phyloP scores from a whole-genome alignment of 2,113 vertebrate species.

The Cinclus mexicanus region DNA sequence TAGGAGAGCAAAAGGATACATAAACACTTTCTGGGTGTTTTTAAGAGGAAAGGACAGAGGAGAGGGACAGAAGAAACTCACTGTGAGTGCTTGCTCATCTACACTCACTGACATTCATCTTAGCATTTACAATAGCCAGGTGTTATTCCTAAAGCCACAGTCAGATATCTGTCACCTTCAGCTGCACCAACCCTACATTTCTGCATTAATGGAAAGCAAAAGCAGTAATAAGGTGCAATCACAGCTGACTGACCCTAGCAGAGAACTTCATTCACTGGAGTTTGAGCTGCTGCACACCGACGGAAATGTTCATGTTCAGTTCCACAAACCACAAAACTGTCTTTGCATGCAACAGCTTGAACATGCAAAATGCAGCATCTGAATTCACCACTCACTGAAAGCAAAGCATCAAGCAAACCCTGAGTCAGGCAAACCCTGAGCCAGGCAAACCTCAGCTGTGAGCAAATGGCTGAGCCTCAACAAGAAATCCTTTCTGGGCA shows the following conservation, averaged over 20 bases:
- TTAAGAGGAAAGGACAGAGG: conserved; percentile 9
- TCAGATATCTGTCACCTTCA: neutral
- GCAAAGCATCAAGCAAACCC: conserved; percentile 14
- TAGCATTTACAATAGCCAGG: neutral
- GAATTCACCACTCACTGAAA: neutral
- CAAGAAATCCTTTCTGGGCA: neutral
- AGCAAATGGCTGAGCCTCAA: neutral
- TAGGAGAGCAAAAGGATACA: conserved; percentile 28
- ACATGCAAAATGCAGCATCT: conserved; percentile 49
- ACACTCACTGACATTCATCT: neutral
- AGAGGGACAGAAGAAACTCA: conserved; percentile 16
- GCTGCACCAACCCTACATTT: neutral
- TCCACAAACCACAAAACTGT: conserved; percentile 35
- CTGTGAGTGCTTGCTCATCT: neutral
- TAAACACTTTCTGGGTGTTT: neutral
- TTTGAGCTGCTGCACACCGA: neutral
- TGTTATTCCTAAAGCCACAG: neutral
- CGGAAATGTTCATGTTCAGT: neutral
- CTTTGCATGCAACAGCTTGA: conserved; percentile 70
- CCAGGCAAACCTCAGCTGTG: neutral
- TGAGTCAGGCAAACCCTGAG: neutral
- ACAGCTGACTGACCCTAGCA: neutral
- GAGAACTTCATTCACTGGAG: neutral
- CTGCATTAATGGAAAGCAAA: neutral
- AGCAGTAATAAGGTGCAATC: neutral